phyloP scores from a whole-genome alignment of 2,888 invertebrate genomes.

The Melinaea menophilus region DNA sequence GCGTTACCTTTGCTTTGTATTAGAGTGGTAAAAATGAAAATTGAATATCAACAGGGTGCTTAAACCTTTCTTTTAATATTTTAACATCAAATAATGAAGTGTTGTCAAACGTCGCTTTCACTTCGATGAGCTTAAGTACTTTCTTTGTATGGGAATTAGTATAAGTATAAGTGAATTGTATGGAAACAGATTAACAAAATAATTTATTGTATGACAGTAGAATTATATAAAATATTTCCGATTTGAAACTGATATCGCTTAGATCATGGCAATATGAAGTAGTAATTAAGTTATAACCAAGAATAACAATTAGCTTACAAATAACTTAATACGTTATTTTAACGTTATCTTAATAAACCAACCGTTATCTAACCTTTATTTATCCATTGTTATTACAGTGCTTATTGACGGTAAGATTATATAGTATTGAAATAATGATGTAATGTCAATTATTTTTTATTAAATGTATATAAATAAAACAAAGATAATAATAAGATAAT shows the following conservation, averaged over 20 bases:
- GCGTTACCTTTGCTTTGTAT: constrained; percentile 21
- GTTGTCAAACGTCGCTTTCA: constrained; percentile 43
- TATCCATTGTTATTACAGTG: background rate
- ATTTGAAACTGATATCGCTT: background rate
- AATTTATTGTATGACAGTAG: background rate
- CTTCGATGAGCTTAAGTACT: constrained; percentile 27
- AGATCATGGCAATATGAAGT: background rate
- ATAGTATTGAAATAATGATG: too few relatives aligned
- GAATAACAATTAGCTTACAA: constrained; percentile 3
- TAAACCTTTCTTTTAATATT: constrained; percentile 30
- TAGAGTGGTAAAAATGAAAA: constrained; percentile 43
- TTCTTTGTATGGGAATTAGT: constrained; percentile 3
- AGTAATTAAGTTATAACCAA: constrained; percentile 4
- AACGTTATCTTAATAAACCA: constrained; percentile 16
- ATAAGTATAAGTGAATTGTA: constrained; percentile 12
- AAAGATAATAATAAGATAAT: too few relatives aligned
- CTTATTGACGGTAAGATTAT: too few relatives aligned
- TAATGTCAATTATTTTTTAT: too few relatives aligned
- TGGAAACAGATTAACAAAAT: background rate
- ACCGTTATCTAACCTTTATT: constrained; percentile 17
- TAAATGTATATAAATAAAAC: too few relatives aligned
- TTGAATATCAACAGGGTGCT: constrained; percentile 68
- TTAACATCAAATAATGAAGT: constrained; percentile 39
- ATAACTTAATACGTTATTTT: constrained; percentile 2
- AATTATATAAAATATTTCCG: too few relatives aligned